These are phyloP conservation scores for Spinus pinus DNA, from an alignment of 2,797 vertebrate genomes.

Conservation along the genomic window DNA sequence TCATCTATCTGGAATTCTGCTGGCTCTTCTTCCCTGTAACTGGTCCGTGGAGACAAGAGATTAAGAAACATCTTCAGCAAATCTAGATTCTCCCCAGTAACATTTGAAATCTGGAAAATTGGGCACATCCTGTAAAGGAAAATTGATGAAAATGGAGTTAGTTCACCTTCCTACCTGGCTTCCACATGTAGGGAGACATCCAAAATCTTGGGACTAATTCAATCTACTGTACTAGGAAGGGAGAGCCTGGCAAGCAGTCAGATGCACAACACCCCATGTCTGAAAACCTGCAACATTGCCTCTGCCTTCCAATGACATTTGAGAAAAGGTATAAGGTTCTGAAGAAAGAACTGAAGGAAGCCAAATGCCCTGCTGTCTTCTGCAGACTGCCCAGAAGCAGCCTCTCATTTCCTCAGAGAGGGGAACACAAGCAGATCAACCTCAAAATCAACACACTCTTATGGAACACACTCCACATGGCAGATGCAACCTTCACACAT, in stretches of 20 bases:
- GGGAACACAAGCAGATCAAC: not conserved
- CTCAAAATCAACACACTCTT: slow-evolving; percentile 11
- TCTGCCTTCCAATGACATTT: not conserved
- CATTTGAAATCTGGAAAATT: slow-evolving; percentile 98
- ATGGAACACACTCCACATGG: slow-evolving; percentile 32
- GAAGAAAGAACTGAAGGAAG: not conserved
- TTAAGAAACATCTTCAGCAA: slow-evolving; percentile 98
- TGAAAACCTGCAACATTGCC: not conserved
- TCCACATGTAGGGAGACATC: not conserved
- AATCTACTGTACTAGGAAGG: not conserved
- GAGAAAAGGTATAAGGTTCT: not conserved
- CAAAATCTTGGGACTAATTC: slow-evolving; percentile 25
- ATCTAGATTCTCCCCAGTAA: slow-evolving; percentile 94
- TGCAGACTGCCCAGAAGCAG: slow-evolving; percentile 12
- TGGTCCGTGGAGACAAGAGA: slow-evolving; percentile 93
- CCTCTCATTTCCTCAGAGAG: slow-evolving; percentile 21
- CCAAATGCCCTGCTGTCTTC: not conserved
- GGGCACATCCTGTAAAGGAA: slow-evolving; percentile 88
- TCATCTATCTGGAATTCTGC: slow-evolving; percentile 99
- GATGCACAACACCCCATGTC: not conserved
- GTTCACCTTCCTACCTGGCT: not conserved
- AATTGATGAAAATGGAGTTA: not conserved
- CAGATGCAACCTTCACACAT: slow-evolving; percentile 38
- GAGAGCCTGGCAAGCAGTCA: slow-evolving; percentile 19
- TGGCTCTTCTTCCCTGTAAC: slow-evolving; percentile 93